Evolutionary conservation across 2,797 vertebrate genomes (phyloP).

Genomic region (Helicolenus hilgendorfi): DNA sequence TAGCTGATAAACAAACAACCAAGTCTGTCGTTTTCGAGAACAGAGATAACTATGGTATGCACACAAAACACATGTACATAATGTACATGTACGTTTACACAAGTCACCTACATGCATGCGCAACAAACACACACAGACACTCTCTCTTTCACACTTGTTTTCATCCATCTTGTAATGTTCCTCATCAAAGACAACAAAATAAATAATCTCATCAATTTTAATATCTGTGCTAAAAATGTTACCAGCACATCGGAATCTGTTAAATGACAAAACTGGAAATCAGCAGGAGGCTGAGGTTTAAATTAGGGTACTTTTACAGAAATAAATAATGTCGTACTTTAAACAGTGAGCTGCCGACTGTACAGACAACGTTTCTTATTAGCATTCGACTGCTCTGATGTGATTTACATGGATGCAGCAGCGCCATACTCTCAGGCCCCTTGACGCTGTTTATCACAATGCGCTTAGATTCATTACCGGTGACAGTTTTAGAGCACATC

Average conservation of each 20-base stretch:
- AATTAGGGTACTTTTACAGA: constrained; percentile 32
- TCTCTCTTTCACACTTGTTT: background rate
- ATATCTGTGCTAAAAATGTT: constrained; percentile 32
- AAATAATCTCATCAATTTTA: constrained; percentile 39
- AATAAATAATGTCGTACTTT: constrained; percentile 44
- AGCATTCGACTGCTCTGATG: constrained; percentile 41
- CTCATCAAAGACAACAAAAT: constrained; percentile 9
- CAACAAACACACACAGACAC: background rate
- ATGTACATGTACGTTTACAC: background rate
- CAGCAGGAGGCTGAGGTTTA: constrained; percentile 5
- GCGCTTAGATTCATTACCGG: constrained; percentile 79
- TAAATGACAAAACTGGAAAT: constrained; percentile 9
- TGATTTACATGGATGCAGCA: constrained; percentile 76
- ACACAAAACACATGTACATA: background rate
- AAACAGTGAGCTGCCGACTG: constrained; percentile 27
- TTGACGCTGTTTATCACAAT: constrained; percentile 62
- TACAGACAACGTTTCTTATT: constrained; percentile 57
- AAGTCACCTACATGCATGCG: background rate
- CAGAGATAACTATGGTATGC: background rate
- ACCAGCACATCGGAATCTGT: constrained; percentile 1
- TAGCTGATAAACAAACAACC: background rate
- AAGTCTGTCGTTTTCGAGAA: background rate
- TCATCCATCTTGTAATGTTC: background rate
- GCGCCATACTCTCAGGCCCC: constrained; percentile 56
- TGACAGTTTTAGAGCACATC: constrained; percentile 82